Evolutionary conservation across 1,140 invertebrate species (phyloP).

Genomic region (Adelges cooleyi): DNA sequence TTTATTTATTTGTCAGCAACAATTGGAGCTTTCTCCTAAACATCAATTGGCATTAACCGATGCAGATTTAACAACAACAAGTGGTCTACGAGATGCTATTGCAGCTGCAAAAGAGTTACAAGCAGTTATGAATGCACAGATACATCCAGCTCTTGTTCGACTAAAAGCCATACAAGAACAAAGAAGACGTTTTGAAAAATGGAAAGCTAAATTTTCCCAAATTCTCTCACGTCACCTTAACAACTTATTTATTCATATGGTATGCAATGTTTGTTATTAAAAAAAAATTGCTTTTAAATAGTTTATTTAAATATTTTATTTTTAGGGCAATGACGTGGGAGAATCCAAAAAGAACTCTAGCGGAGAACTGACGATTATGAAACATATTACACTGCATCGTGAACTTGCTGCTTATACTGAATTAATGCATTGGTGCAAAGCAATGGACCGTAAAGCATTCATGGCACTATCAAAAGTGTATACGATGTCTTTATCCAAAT

Average conservation of each 20-base stretch:
- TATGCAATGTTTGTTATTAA: constrained; percentile 35
- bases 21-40: constrained; percentile 60
- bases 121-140: constrained; percentile 60
- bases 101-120: constrained; percentile 67
- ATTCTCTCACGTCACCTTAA: constrained; percentile 76
- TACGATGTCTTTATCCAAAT: constrained; percentile 59
- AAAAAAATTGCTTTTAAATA: neutral
- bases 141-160: constrained; percentile 51
- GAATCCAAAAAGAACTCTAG: constrained; percentile 44
- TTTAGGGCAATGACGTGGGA: constrained; percentile 53
- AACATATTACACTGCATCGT: constrained; percentile 64
- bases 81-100: constrained; percentile 64
- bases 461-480: constrained; percentile 68
- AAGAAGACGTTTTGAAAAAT: constrained; percentile 68
- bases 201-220: constrained; percentile 71
- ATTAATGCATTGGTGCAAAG: constrained; percentile 81
- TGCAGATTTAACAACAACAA: constrained; percentile 55
- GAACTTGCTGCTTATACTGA: constrained; percentile 74
- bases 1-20: constrained; percentile 41
- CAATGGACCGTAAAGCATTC: constrained; percentile 72
- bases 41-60: constrained; percentile 59
- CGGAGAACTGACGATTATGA: constrained; percentile 49
- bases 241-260: constrained; percentile 86
- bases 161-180: constrained; percentile 79
- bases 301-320: neutral